Evolutionary conservation across 2,113 vertebrate species (phyloP), one percentile per base, ranked within the genome.

Genomic region (Orientallactaga bullata): DNA sequence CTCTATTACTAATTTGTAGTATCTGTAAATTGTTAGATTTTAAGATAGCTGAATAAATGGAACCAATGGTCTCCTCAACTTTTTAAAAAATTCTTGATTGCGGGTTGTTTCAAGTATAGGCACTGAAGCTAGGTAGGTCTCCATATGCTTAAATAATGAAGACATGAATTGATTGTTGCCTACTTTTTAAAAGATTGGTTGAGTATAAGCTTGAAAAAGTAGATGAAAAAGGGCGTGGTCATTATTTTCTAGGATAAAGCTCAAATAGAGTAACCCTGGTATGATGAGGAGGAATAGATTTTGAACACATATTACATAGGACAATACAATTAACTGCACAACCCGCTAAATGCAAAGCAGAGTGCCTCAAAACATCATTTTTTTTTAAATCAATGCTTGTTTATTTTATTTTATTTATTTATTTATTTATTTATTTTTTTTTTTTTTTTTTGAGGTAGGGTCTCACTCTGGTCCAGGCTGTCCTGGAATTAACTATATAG

Each of bases 331-430:
- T 37, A 42, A 51, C 0, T 91, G 13, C 12, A 47, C 68, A 65
- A 92, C 11, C 17, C 81, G 32, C 63, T 78, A 85, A 88, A 30
- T n/a, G 2, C 69, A 82, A 83, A 93, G 17, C 23, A 80, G 42
- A 81, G 32, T 42, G n/a, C 69, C 35, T 88, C 78, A 73, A 81
- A 86, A 94, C 72, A 83, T 55, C 21, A 87, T 78, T 18, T 37
- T 32, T 16, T n/a, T n/a, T n/a, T n/a, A n/a, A n/a, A n/a, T n/a
- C n/a, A n/a, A n/a, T n/a, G n/a, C n/a, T n/a, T n/a, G n/a, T n/a
- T n/a, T n/a, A n/a, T n/a, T n/a, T n/a, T n/a, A n/a, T n/a, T n/a
- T n/a, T n/a, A n/a, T n/a, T n/a, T n/a, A n/a, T n/a, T n/a, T n/a
- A n/a, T n/a, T n/a, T n/a, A n/a, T n/a, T n/a, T n/a, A n/a, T n/a